Percentiles rank a stretch among this genome's conserved stretches.
phyloP scores from a whole-genome alignment of 2,113 vertebrate species.

The Podarcis raffonei region DNA sequence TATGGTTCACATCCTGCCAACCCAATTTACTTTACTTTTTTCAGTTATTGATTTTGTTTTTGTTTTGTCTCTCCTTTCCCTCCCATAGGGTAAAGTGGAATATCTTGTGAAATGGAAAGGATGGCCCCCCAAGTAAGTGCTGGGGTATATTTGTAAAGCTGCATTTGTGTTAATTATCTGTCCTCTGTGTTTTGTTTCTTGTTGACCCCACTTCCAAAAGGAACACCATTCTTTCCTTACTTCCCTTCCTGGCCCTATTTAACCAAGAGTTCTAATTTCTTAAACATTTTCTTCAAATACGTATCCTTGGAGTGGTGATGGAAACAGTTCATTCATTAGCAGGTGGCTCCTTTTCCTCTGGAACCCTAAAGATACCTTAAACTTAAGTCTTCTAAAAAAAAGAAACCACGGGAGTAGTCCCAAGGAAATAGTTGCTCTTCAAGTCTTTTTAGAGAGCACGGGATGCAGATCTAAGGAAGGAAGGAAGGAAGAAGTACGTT shows the following conservation, averaged over 20 bases:
- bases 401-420: background rate
- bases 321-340: background rate
- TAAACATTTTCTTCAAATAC: background rate
- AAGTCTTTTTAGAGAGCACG: background rate
- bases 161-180: constrained; percentile 17
- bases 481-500: background rate
- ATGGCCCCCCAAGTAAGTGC: constrained; percentile 97
- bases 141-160: constrained; percentile 12
- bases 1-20: background rate
- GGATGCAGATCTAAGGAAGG: background rate
- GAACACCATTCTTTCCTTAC: background rate
- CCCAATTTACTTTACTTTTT: background rate
- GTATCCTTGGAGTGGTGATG: constrained; percentile 9
- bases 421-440: background rate
- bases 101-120: constrained; percentile 99
- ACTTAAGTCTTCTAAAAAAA: background rate
- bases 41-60: constrained; percentile 11
- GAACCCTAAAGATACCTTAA: background rate
- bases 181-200: background rate
- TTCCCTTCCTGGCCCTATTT: background rate
- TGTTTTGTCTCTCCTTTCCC: constrained; percentile 41
- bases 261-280: background rate
- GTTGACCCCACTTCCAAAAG: background rate
- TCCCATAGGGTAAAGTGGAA: constrained; percentile 93
- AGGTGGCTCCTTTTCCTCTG: background rate